Evolutionary conservation across 2,113 vertebrate genomes (phyloP), one percentile per base, ranked within the genome.

Genomic region (Willisornis vidua): DNA sequence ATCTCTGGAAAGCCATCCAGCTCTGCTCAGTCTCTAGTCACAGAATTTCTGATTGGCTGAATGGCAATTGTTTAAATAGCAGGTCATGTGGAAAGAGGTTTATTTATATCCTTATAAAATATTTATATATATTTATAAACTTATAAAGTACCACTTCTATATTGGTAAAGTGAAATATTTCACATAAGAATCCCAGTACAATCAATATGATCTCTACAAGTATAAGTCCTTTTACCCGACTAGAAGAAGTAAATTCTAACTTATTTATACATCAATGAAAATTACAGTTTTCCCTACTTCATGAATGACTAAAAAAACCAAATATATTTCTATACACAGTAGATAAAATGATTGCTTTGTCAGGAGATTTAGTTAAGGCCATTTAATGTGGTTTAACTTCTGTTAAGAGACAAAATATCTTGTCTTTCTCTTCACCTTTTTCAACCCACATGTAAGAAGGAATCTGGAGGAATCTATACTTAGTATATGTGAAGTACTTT

Each of bases 91-190:
- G 35, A 17, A 82, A 89, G 23, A 70, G 3, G 18, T 67, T 79
- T 86, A 70, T 94, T 85, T 85, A 51, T 29, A 87, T 80, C 52
- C 67, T 49, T 76, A 70, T 77, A 89, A 85, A 90, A 91, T 68
- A 85, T 59, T 75, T 45, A 71, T 68, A 35, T 57, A 11, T 66
- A 57, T 49, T 33, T 70, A 66, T 45, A 84, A 62, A 70, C 6
- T 54, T 74, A n/a, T 31, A 54, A 68, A 74, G 3, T 59, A 62
- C 7, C 2, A 22, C 49, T 29, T 4, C 26, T 75, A 24, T 45
- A 2, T 13, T 48, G 6, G 7, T 25, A 74, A 63, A 63, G 7
- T 37, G 22, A 84, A 90, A 81, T 80, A 90, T 63, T 85, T 78
- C 19, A 54, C 51, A 48, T 49, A 74, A 92, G 31, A 48, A 72